Percentiles rank a stretch among this genome's conserved stretches.
These are phyloP conservation scores for Chloroclystis v-ata DNA, from an alignment of 2,888 invertebrate genomes.

Conservation along the genomic window DNA sequence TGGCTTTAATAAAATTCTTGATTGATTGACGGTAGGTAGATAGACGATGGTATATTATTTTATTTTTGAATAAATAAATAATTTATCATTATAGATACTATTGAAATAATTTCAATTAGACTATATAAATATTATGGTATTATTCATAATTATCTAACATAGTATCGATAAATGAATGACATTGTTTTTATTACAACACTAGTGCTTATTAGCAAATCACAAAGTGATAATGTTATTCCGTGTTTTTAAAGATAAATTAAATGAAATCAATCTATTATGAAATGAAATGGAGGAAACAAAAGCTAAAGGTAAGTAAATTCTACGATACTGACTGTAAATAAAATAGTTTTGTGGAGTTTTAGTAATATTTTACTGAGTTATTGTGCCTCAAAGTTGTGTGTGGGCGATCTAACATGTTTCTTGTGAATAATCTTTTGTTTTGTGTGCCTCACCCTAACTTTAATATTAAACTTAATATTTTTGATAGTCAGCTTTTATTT, in stretches of 20 bases:
- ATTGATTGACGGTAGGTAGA: too few species aligned
- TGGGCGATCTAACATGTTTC: conserved; percentile 65
- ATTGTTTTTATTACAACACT: conserved; percentile 22
- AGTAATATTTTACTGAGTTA: conserved; percentile 43
- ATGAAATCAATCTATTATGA: conserved; percentile 41
- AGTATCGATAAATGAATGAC: not conserved
- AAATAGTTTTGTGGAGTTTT: conserved; percentile 17
- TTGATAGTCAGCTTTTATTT: too few species aligned
- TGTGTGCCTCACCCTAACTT: conserved; percentile 27
- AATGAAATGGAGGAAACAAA: conserved; percentile 68
- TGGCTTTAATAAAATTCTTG: too few species aligned
- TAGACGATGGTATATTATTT: too few species aligned
- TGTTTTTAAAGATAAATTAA: conserved; percentile 34
- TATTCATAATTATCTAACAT: too few species aligned
- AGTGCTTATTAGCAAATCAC: conserved; percentile 32
- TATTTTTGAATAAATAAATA: too few species aligned
- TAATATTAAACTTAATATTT: too few species aligned
- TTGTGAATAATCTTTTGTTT: conserved; percentile 63
- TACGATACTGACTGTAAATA: not conserved
- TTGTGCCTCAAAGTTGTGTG: conserved; percentile 54
- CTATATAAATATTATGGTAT: too few species aligned
- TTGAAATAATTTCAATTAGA: too few species aligned
- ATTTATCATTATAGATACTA: too few species aligned
- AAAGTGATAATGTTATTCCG: conserved; percentile 32
- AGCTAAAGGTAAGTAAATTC: conserved; percentile 48